Evolutionary conservation across 1,140 invertebrate species (phyloP), one percentile per base, ranked within the genome.

Genomic region (Oncopodura yosiiana): DNA sequence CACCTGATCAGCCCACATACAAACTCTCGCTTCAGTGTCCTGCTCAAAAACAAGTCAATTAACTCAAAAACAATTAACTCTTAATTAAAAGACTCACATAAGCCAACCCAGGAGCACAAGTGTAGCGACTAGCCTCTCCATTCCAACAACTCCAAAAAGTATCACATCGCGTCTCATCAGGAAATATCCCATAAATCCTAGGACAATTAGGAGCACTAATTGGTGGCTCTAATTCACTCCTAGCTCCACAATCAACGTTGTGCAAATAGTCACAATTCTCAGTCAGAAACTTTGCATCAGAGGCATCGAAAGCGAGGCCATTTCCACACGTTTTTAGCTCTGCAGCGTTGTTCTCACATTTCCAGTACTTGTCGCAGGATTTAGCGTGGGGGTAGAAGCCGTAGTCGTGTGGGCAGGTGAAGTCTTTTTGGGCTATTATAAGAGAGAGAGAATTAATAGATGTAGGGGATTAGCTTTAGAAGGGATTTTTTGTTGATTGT

Each of bases 81-180:
- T 11, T 11, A 11, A n/a, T n/a, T 34, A 34, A 34, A 0, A 58
- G 87, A 56, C 86, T 80, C 74, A 94, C 89, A 73, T 94, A 94
- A 60, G 90, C 90, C 5, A 94, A 74, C 66, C 91, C 91, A 62
- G 90, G 88, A 64, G 88, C 89, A 75, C 91, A 94, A 69, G 92
- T 87, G 69, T 94, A 94, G 62, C 85, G 81, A 64, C 86, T 90
- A 8, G 88, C 82, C 71, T 93, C 89, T 34, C 90, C 91, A 72
- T 91, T 91, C 88, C 90, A 93, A 72, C 91, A 94, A 70, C 90
- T 92, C 85, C 88, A 94, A 82, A 94, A 94, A 1, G 87, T 84
- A 69, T 90, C 85, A 43, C 59, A 61, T 11, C 92, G 89, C 57
- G 76, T 73, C 19, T 84, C 83, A 69, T 94, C 89, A 51, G 87